These are phyloP conservation scores for Siniperca chuatsi DNA, from an alignment of 2,113 vertebrate genomes.

Conservation along the genomic window DNA sequence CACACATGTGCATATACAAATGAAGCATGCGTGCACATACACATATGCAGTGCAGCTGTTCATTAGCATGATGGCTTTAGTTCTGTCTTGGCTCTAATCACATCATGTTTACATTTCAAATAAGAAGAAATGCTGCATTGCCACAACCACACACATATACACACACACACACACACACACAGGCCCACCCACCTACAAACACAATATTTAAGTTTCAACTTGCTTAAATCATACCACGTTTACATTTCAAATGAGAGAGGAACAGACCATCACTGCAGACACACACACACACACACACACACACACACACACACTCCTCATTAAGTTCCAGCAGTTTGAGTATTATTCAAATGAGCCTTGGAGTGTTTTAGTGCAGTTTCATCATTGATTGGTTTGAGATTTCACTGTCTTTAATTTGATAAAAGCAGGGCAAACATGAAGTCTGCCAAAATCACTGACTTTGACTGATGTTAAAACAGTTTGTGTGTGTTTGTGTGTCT, in stretches of 20 bases:
- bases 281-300: background rate
- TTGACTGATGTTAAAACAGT: conserved; percentile 48
- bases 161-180: conserved; percentile 24
- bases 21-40: conserved; percentile 1
- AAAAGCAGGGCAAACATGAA: conserved; percentile 45
- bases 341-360: conserved; percentile 59
- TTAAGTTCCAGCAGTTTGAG: conserved; percentile 44
- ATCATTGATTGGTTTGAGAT: conserved; percentile 63
- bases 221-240: conserved; percentile 63
- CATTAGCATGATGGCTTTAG: conserved; percentile 79
- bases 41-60: conserved; percentile 74
- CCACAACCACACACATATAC: conserved; percentile 22
- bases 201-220: conserved; percentile 52
- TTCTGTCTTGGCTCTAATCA: conserved; percentile 73
- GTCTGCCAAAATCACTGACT: conserved; percentile 53
- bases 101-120: conserved; percentile 79
- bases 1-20: conserved; percentile 8
- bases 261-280: conserved; percentile 17
- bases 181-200: conserved; percentile 3
- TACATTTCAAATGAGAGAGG: conserved; percentile 65
- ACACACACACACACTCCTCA: conserved; percentile 38
- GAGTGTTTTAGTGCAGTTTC: conserved; percentile 61
- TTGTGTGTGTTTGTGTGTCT: conserved; percentile 33
- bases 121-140: conserved; percentile 58
- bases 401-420: conserved; percentile 65